These are phyloP conservation scores for Centropus unirufus DNA, from an alignment of 2,113 vertebrate genomes.

Conservation along the genomic window DNA sequence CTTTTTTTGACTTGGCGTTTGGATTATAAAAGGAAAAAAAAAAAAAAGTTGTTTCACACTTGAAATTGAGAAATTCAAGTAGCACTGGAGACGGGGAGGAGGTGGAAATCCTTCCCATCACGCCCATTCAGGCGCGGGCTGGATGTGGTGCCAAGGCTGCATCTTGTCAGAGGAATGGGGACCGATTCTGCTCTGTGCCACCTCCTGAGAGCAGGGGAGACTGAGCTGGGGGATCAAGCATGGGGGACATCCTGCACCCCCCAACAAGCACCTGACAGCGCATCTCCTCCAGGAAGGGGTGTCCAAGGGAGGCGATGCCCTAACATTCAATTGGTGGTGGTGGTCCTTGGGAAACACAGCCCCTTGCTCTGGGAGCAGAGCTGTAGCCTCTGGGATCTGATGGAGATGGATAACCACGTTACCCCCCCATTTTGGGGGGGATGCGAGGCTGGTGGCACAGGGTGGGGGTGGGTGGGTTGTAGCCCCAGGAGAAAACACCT, in stretches of 20 bases:
- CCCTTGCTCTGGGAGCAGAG: neutral
- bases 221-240: neutral
- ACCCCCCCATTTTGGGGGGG: neutral
- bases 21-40: neutral
- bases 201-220: neutral
- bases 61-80: neutral
- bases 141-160: neutral
- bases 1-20: neutral
- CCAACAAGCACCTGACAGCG: neutral
- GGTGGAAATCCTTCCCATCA: neutral
- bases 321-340: rapidly evolving
- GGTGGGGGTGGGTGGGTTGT: neutral
- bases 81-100: neutral
- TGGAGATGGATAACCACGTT: neutral
- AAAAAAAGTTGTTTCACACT: constrained; percentile 21
- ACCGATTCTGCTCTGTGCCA: neutral
- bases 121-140: rapidly evolving
- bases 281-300: too few relatives aligned
- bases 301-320: neutral
- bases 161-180: neutral
- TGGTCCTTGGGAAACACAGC: neutral
- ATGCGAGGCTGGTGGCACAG: neutral
- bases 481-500: constrained; percentile 56
- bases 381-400: neutral
- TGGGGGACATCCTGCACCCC: neutral